phyloP scores from a whole-genome alignment of 2,888 invertebrate genomes.

The Agrypnus murinus region DNA sequence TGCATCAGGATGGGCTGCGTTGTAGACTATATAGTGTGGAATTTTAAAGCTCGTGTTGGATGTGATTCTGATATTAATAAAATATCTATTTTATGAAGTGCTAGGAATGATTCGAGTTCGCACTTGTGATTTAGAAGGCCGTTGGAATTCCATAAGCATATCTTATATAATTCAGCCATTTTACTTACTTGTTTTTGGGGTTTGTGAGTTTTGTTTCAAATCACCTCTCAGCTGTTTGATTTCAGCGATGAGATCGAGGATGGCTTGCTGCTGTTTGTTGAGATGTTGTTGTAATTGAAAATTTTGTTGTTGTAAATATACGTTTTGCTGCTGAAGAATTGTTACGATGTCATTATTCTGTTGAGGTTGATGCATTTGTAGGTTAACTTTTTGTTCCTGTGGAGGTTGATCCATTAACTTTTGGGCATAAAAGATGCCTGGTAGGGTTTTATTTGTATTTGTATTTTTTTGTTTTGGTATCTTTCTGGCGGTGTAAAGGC shows the following conservation, averaged over 20 bases:
- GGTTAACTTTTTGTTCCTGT: background rate
- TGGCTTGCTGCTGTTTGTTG: constrained; percentile 3
- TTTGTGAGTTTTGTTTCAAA: background rate
- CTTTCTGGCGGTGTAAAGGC: background rate
- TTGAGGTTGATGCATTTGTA: background rate
- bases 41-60: background rate
- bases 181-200: background rate
- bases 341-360: background rate
- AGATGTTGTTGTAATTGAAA: background rate
- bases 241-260: background rate
- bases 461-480: background rate
- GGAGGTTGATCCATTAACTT: background rate
- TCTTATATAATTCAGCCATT: too few relatives aligned
- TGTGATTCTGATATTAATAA: too few relatives aligned
- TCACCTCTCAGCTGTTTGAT: constrained; percentile 11
- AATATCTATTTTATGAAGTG: too few relatives aligned
- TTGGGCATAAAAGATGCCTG: background rate
- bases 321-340: background rate
- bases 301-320: background rate
- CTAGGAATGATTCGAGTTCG: background rate
- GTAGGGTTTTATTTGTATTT: background rate
- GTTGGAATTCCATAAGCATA: too few relatives aligned
- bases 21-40: constrained; percentile 13
- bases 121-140: too few relatives aligned
- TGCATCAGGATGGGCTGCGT: constrained; percentile 17